Percentiles rank a stretch among this genome's conserved stretches.
These are phyloP conservation scores for Lamellibrachia satsuma DNA, from an alignment of 2,888 invertebrate species.

Conservation along the genomic window DNA sequence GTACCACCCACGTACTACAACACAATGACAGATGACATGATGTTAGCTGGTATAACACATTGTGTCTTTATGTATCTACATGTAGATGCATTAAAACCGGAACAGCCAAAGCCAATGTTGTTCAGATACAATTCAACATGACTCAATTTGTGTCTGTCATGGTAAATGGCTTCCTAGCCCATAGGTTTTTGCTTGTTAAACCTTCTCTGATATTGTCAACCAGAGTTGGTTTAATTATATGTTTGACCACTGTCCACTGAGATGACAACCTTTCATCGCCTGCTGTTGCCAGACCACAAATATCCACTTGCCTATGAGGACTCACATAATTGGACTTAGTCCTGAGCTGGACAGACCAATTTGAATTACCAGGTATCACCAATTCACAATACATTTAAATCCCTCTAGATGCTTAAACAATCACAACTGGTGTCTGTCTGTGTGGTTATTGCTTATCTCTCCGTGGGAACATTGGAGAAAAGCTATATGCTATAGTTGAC, in stretches of 20 bases:
- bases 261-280: background rate
- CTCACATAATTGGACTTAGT: background rate
- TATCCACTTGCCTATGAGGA: background rate
- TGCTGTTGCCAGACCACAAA: background rate
- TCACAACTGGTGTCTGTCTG: too few species aligned
- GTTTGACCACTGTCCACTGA: background rate
- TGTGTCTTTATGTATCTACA: background rate
- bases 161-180: background rate
- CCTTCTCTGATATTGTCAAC: background rate
- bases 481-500: too few species aligned
- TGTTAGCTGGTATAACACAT: background rate
- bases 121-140: background rate
- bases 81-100: background rate
- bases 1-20: constrained; percentile 45
- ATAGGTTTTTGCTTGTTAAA: background rate
- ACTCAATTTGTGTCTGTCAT: background rate
- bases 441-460: background rate
- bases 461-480: background rate
- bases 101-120: background rate
- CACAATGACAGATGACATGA: background rate
- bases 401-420: background rate
- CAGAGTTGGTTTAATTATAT: background rate
- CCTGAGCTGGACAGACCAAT: background rate
- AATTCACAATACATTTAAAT: background rate
- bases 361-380: background rate